Conservation (phyloP, 2,888 invertebrate genomes). For the Ametastegia equiseti region DNA sequence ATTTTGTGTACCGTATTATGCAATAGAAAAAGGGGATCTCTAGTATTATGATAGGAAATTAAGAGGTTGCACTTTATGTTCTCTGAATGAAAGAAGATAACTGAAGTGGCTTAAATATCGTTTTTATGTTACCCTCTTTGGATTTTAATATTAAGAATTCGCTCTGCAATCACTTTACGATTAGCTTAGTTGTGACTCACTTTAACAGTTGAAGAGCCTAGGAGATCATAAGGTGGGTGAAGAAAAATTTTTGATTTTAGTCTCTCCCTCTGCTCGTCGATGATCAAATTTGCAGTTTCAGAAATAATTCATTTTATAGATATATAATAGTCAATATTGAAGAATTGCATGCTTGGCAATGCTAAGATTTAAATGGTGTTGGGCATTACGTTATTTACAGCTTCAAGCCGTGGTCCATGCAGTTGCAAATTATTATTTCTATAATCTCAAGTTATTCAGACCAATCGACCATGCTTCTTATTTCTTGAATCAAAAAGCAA, state of each 20-base stretch:
- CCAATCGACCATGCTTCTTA: not conserved
- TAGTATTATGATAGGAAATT: not conserved
- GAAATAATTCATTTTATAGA: constrained; percentile 58
- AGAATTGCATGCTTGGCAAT: constrained; percentile 71
- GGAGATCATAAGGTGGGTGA: constrained; percentile 72
- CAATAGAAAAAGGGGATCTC: not conserved
- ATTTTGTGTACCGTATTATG: not conserved
- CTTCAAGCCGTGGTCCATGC: constrained; percentile 14
- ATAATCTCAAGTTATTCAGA: not conserved
- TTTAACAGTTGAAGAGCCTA: constrained; percentile 44
- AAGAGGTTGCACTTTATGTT: constrained; percentile 5
- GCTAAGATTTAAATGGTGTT: constrained; percentile 70
- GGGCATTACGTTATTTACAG: constrained; percentile 56
- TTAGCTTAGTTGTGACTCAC: constrained; percentile 40
- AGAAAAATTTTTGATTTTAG: constrained; percentile 65
- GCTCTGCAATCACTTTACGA: constrained; percentile 30
- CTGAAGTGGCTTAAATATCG: not conserved
- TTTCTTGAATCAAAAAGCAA: not conserved
- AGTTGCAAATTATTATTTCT: not conserved
- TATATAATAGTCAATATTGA: constrained; percentile 43
- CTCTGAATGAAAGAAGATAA: constrained; percentile 18
- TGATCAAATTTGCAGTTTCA: constrained; percentile 59
- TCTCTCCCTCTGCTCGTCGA: constrained; percentile 49
- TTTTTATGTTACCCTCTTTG: not conserved
- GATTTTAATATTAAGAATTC: constrained; percentile 17